Conservation (phyloP, 2,888 invertebrate genomes). For the Erannis defoliaria region DNA sequence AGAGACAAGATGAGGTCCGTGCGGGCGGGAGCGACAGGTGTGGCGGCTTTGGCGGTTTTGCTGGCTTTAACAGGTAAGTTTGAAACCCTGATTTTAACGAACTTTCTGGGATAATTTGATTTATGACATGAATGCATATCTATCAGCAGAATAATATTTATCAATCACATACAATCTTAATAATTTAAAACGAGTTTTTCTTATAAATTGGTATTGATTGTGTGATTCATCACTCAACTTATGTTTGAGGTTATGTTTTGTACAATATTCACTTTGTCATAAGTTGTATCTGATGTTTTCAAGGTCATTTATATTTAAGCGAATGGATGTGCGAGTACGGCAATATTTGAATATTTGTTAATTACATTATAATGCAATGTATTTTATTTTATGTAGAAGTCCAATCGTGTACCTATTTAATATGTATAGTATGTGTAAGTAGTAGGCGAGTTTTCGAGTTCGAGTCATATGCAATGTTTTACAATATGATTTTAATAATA, state of each 20-base stretch:
- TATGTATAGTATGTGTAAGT: no score
- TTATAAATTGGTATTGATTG: slow-evolving; percentile 54
- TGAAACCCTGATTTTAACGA: slow-evolving; percentile 46
- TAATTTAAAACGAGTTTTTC: background rate
- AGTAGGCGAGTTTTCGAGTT: no score
- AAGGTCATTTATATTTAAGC: slow-evolving; percentile 26
- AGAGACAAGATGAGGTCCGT: slow-evolving; percentile 81
- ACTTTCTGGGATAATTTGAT: slow-evolving; percentile 11
- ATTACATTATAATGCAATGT: no score
- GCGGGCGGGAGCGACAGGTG: slow-evolving; percentile 81
- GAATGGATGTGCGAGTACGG: background rate
- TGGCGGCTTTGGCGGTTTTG: slow-evolving; percentile 77
- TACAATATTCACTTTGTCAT: background rate
- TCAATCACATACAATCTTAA: background rate
- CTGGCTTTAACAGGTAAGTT: slow-evolving; percentile 82
- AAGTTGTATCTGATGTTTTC: slow-evolving; percentile 13
- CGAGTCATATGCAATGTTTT: no score
- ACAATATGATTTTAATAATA: no score
- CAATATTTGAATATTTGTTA: no score
- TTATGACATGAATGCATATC: background rate
- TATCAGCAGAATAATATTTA: background rate
- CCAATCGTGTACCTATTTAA: no score
- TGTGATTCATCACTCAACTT: slow-evolving; percentile 17
- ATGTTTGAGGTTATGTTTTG: slow-evolving; percentile 31
- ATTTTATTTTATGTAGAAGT: no score